These are phyloP conservation scores for Epistrophella euchroma DNA, from an alignment of 2,888 invertebrate genomes.

Conservation along the genomic window DNA sequence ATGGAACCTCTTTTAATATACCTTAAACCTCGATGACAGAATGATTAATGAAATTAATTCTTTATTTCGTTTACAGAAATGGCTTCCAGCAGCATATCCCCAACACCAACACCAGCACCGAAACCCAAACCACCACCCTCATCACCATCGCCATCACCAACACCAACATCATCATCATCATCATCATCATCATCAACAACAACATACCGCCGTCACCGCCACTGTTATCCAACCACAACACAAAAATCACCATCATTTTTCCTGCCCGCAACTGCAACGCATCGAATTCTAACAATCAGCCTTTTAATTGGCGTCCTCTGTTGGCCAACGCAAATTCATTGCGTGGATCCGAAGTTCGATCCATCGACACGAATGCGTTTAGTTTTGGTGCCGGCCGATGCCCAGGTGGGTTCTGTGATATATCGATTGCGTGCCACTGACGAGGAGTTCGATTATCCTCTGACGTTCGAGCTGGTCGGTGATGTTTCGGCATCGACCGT, in stretches of 20 bases:
- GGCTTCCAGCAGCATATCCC: slow-evolving; percentile 81
- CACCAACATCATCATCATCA: slow-evolving; percentile 22
- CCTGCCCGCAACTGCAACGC: slow-evolving; percentile 79
- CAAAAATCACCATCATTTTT: slow-evolving; percentile 46
- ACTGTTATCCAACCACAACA: slow-evolving; percentile 47
- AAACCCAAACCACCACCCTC: slow-evolving; percentile 60
- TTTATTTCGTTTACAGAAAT: slow-evolving; percentile 79
- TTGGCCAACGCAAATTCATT: slow-evolving; percentile 78
- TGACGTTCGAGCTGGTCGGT: slow-evolving; percentile 91
- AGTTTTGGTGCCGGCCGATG: slow-evolving; percentile 93
- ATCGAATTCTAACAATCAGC: slow-evolving; percentile 82
- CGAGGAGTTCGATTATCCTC: slow-evolving; percentile 93
- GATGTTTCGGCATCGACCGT: slow-evolving; percentile 91
- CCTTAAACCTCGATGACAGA: slow-evolving; percentile 34
- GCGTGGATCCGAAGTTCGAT: slow-evolving; percentile 92
- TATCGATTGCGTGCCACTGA: slow-evolving; percentile 95
- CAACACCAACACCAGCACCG: slow-evolving; percentile 77
- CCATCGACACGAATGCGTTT: slow-evolving; percentile 92
- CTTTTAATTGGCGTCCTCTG: slow-evolving; percentile 81
- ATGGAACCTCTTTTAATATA: slow-evolving; percentile 20
- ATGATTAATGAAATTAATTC: slow-evolving; percentile 58
- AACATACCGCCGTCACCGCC: too few relatives aligned
- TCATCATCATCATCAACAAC: slow-evolving; percentile 2
- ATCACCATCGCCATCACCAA: slow-evolving; percentile 15
- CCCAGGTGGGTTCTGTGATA: slow-evolving; percentile 92